phyloP scores from a whole-genome alignment of 2,797 vertebrate genomes.

The Iguana delicatissima region DNA sequence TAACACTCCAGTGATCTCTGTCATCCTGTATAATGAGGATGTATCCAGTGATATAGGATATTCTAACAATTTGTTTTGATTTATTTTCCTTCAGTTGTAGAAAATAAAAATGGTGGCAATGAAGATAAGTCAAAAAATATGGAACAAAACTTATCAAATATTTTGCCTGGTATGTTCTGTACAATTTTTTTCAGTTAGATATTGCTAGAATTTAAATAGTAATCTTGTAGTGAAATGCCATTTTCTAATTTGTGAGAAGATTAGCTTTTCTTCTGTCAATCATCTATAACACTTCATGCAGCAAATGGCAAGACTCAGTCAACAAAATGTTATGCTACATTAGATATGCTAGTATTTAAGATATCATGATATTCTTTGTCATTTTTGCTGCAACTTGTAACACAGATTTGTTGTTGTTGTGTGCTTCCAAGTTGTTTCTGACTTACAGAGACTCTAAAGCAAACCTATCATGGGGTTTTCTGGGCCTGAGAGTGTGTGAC shows the following conservation, averaged over 20 bases:
- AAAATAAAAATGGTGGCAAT: constrained; percentile 81
- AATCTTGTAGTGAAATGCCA: not conserved
- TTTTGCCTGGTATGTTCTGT: constrained; percentile 88
- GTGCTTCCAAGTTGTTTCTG: too few relatives aligned
- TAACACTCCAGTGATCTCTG: too few relatives aligned
- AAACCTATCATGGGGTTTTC: too few relatives aligned
- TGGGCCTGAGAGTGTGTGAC: too few relatives aligned
- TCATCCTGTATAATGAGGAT: not conserved
- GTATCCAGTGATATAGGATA: not conserved
- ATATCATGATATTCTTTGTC: too few relatives aligned
- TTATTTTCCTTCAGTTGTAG: constrained; percentile 57
- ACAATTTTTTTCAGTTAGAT: not conserved
- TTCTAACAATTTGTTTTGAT: constrained; percentile 36
- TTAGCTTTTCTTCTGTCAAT: not conserved
- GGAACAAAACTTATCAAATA: constrained; percentile 92
- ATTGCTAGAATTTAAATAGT: not conserved
- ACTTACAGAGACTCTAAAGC: too few relatives aligned
- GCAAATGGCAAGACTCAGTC: too few relatives aligned
- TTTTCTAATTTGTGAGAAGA: not conserved
- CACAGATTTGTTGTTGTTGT: too few relatives aligned
- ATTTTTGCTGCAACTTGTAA: too few relatives aligned
- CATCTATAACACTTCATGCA: too few relatives aligned
- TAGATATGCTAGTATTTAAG: too few relatives aligned
- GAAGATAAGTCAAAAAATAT: constrained; percentile 92
- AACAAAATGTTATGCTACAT: too few relatives aligned